Conservation (phyloP, 2,113 vertebrate genomes). For the Caranx ignobilis region DNA sequence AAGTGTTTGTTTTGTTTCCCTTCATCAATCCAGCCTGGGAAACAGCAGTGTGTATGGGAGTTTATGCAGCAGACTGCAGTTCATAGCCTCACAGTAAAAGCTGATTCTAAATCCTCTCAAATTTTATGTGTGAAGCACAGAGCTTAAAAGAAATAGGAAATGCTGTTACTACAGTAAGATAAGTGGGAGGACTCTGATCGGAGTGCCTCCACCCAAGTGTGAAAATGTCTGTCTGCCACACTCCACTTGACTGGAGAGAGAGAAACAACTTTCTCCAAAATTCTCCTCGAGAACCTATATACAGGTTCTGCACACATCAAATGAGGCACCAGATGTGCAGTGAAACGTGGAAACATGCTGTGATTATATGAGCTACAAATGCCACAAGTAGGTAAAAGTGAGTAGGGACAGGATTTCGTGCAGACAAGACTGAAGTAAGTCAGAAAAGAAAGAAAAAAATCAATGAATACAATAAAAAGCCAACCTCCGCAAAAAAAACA, state of each 20-base stretch:
- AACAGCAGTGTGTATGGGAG: background rate
- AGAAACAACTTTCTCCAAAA: slow-evolving; percentile 37
- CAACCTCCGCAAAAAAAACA: background rate
- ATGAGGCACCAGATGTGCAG: slow-evolving; percentile 19
- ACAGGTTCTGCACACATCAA: slow-evolving; percentile 12
- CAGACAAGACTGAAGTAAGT: background rate
- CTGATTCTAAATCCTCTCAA: slow-evolving; percentile 27
- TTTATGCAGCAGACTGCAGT: background rate
- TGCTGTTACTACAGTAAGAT: slow-evolving; percentile 33
- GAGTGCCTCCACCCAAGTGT: slow-evolving; percentile 49
- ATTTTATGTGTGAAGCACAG: slow-evolving; percentile 34
- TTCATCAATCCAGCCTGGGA: background rate
- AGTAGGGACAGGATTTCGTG: background rate
- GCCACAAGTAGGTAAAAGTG: background rate
- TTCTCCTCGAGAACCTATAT: background rate
- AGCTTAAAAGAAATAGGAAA: slow-evolving; percentile 47
- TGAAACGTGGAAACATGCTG: slow-evolving; percentile 6
- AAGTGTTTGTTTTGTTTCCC: background rate
- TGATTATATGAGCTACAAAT: slow-evolving; percentile 1
- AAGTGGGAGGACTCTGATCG: slow-evolving; percentile 41
- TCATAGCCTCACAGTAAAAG: slow-evolving; percentile 5
- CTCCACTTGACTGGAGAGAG: slow-evolving; percentile 16
- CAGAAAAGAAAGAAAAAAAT: background rate
- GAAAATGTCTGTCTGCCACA: slow-evolving; percentile 51
- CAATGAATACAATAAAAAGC: background rate